These are phyloP conservation scores for Coryphaenoides rupestris DNA, from an alignment of 2,113 vertebrate species.

Conservation along the genomic window DNA sequence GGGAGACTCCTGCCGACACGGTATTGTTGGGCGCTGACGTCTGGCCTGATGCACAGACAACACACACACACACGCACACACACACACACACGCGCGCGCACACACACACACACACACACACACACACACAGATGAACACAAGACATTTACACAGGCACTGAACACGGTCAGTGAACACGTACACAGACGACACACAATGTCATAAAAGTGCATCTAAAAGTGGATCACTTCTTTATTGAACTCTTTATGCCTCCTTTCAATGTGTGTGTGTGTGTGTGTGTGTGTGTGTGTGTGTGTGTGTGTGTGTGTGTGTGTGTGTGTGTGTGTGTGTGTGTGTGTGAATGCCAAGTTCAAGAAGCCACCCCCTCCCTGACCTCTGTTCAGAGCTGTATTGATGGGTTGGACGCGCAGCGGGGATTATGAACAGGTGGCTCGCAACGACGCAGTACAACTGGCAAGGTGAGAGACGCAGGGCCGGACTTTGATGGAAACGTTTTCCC, in stretches of 20 bases:
- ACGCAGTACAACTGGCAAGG: too few species aligned
- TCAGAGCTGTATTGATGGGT: conserved; percentile 14
- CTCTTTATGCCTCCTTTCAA: too few species aligned
- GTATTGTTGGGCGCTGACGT: conserved; percentile 55
- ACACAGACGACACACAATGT: conserved; percentile 23
- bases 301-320: too few species aligned
- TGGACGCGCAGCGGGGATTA: not conserved
- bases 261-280: too few species aligned
- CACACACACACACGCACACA: not conserved
- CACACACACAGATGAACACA: not conserved
- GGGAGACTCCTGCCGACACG: conserved; percentile 51
- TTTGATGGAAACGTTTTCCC: too few species aligned
- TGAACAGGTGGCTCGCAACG: not conserved
- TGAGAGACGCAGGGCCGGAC: too few species aligned
- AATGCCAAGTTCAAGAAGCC: conserved; percentile 32
- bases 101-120: conserved; percentile 1
- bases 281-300: too few species aligned
- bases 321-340: too few species aligned
- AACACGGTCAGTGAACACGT: not conserved
- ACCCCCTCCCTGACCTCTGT: conserved; percentile 6
- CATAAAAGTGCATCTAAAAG: conserved; percentile 19
- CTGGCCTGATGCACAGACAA: conserved; percentile 36
- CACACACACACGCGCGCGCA: not conserved
- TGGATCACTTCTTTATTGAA: not conserved
- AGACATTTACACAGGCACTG: conserved; percentile 7